phyloP scores from a whole-genome alignment of 2,113 vertebrate genomes.

The Tetrao urogallus region DNA sequence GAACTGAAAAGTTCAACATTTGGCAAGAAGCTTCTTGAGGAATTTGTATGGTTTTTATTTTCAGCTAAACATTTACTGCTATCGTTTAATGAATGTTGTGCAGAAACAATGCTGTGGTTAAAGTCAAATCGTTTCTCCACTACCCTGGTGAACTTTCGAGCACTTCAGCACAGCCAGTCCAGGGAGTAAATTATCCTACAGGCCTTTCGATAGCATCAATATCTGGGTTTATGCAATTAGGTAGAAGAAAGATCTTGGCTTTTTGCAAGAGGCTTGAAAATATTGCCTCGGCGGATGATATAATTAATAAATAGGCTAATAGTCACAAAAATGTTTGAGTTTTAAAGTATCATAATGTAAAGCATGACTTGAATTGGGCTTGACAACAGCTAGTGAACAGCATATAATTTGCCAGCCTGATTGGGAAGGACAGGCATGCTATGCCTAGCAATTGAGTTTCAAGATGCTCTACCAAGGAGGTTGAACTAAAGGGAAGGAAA shows the following conservation, averaged over 20 bases:
- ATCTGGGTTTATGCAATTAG: fast-evolving
- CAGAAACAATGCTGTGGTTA: neutral
- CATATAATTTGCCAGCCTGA: neutral
- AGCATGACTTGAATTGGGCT: neutral
- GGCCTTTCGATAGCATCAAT: neutral
- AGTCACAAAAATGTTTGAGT: neutral
- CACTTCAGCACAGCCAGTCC: neutral
- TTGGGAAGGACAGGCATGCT: neutral
- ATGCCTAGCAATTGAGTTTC: neutral
- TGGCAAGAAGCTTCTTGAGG: neutral
- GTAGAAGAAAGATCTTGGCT: neutral
- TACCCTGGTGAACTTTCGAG: neutral
- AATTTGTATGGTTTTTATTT: neutral
- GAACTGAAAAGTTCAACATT: neutral
- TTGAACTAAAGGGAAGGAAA: neutral
- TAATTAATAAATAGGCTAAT: neutral
- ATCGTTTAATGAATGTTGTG: neutral
- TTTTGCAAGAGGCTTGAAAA: neutral
- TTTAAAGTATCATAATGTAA: neutral
- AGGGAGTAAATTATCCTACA: neutral
- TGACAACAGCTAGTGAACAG: neutral
- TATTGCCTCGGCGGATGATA: fast-evolving
- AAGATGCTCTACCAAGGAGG: neutral
- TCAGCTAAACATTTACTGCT: neutral
- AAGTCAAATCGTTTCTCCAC: neutral